A percentile compares a stretch with the other conserved stretches of the same genome.
These are phyloP conservation scores for Mormoops blainvillei DNA, from an alignment of 2,113 vertebrate species.

Conservation along the genomic window DNA sequence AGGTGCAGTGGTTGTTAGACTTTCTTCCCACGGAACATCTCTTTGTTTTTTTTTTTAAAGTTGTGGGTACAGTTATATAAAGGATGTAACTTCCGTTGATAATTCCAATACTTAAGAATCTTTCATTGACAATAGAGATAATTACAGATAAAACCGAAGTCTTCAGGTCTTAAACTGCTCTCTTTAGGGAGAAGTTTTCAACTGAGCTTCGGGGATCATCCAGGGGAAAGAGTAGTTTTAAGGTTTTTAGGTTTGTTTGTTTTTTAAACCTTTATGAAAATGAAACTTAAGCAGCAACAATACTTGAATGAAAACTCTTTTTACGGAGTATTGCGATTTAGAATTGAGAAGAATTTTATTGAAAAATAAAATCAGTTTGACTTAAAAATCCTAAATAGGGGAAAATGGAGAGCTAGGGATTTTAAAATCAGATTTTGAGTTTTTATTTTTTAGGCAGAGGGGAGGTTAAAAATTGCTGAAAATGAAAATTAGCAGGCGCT, in stretches of 20 bases:
- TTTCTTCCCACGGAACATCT: background rate
- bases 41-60: background rate
- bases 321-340: background rate
- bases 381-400: background rate
- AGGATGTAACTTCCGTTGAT: background rate
- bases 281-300: background rate
- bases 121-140: background rate
- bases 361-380: background rate
- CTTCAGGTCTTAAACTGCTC: slow-evolving; percentile 8
- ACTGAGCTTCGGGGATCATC: background rate
- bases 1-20: background rate
- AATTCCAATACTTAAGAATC: background rate
- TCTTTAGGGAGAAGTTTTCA: background rate
- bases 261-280: background rate
- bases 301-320: background rate
- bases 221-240: background rate
- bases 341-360: background rate
- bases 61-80: background rate
- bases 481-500: background rate
- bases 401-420: background rate
- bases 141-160: background rate
- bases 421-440: background rate
- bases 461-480: background rate
- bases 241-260: background rate
- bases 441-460: background rate